A percentile compares a stretch with the other conserved stretches of the same genome.
phyloP scores from a whole-genome alignment of 2,888 invertebrate genomes.

The Eudemis profundana region DNA sequence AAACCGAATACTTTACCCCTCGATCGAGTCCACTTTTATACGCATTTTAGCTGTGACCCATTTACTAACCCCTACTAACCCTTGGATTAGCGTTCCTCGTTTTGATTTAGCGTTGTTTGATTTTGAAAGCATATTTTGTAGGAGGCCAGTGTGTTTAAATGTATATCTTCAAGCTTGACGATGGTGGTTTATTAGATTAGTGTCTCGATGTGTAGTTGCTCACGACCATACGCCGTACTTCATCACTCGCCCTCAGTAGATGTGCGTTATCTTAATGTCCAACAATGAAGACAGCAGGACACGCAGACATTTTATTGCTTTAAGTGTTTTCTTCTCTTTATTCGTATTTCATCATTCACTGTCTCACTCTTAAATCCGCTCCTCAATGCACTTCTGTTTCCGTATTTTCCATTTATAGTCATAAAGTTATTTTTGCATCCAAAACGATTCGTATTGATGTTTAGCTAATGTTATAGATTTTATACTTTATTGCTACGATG shows the following conservation, averaged over 20 bases:
- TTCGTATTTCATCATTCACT: conserved; percentile 22
- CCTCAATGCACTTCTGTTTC: conserved; percentile 21
- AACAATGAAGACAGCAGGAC: conserved; percentile 17
- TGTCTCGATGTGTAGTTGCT: conserved; percentile 37
- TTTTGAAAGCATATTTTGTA: conserved; percentile 40
- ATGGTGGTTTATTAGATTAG: conserved; percentile 43
- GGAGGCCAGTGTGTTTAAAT: conserved; percentile 52
- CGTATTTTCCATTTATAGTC: background rate
- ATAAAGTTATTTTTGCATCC: conserved; percentile 5
- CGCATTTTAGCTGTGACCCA: conserved; percentile 64
- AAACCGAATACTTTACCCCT: conserved; percentile 83
- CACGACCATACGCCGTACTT: conserved; percentile 25
- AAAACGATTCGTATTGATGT: conserved; percentile 9
- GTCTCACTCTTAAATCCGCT: conserved; percentile 8
- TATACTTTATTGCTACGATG: background rate
- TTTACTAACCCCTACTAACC: conserved; percentile 48
- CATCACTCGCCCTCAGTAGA: conserved; percentile 25
- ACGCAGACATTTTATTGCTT: conserved; percentile 16
- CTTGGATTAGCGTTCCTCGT: conserved; percentile 51
- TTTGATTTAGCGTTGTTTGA: conserved; percentile 41
- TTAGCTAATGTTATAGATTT: conserved; percentile 12
- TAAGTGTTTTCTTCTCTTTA: conserved; percentile 28
- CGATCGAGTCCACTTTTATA: conserved; percentile 71
- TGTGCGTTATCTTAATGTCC: conserved; percentile 1
- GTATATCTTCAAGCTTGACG: conserved; percentile 51